Base-by-base conservation (phyloP, 2,113 vertebrate species). In the Eubucco bourcierii region DNA sequence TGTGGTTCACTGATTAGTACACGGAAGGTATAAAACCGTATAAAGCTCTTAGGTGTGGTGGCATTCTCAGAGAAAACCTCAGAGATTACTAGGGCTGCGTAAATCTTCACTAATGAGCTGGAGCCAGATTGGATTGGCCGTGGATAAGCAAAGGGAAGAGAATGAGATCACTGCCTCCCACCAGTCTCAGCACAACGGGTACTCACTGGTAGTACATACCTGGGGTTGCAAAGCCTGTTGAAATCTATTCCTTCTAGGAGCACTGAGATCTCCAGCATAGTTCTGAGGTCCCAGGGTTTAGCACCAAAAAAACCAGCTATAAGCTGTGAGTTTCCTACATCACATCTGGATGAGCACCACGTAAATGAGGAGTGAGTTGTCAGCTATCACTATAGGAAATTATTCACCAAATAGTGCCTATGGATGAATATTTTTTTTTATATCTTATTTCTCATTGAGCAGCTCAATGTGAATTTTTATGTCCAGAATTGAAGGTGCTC, bases 151-250 rank as follows among this genome's bases (percentile, higher is more conserved):
- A 65, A 31, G 12, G 31, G 27, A 60, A 44, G 17, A 72, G 14
- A 80, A 75, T 0, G 0, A 53, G 53, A 56, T 78, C 24, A 2
- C 15, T 41, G 52, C 31, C 39, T 70, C 14, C 52, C 34, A 53
- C 9, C 41, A 70, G 19, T 5, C 31, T 47, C 80, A 80, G 17
- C 33, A 53, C 23, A 67, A 60, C 2, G n/a, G 1, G 7, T 14
- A 39, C 50, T 31, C n/a, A n/a, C n/a, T 1, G 1, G 16, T 34
- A 28, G 3, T 33, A 33, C 2, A 20, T 0, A 34, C 33, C 2
- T 33, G 58, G 19, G 33, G n/a, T 24, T 64, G 27, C 70, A 76
- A 71, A 47, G 34, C 47, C 65, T 34, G 18, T 4, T 18, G 25
- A 60, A 34, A 25, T 13, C 15, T 52, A 10, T 14, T 61, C 39